phyloP scores from a whole-genome alignment of 2,888 invertebrate species.

The Platypus cylindrus region DNA sequence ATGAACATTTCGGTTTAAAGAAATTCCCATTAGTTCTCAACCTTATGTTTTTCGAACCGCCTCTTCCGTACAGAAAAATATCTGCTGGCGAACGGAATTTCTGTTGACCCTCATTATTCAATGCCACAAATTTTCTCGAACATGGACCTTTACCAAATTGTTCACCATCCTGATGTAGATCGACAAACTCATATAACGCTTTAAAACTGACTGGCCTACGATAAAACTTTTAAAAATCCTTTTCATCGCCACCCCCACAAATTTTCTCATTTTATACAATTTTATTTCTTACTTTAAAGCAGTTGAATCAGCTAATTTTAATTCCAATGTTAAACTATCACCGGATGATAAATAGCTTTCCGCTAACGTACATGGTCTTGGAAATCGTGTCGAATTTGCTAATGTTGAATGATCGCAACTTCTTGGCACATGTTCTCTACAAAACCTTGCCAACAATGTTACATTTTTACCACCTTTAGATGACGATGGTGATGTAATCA shows the following conservation, averaged over 20 bases:
- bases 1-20: neutral
- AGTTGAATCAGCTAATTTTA: slow-evolving; percentile 69
- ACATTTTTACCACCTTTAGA: slow-evolving; percentile 43
- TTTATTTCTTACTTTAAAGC: slow-evolving; percentile 55
- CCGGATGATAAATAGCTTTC: slow-evolving; percentile 77
- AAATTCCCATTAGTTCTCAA: slow-evolving; percentile 24
- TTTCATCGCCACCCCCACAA: neutral
- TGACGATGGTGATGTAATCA: slow-evolving; percentile 20
- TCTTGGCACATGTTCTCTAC: slow-evolving; percentile 66
- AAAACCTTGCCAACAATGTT: slow-evolving; percentile 67
- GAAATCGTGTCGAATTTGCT: slow-evolving; percentile 38
- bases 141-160: slow-evolving; percentile 63
- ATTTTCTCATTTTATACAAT: neutral
- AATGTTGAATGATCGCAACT: slow-evolving; percentile 74
- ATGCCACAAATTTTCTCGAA: slow-evolving; percentile 55
- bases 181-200: slow-evolving; percentile 79
- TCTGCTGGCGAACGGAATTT: slow-evolving; percentile 70
- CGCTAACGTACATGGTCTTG: slow-evolving; percentile 60
- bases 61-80: slow-evolving; percentile 75
- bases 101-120: slow-evolving; percentile 46
- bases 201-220: slow-evolving; percentile 73
- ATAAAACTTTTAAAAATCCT: no score
- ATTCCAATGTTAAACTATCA: slow-evolving; percentile 66
- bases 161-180: slow-evolving; percentile 74
- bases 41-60: slow-evolving; percentile 72